Conservation (phyloP, 1,140 invertebrate species). For the Magallana ariakensis region DNA sequence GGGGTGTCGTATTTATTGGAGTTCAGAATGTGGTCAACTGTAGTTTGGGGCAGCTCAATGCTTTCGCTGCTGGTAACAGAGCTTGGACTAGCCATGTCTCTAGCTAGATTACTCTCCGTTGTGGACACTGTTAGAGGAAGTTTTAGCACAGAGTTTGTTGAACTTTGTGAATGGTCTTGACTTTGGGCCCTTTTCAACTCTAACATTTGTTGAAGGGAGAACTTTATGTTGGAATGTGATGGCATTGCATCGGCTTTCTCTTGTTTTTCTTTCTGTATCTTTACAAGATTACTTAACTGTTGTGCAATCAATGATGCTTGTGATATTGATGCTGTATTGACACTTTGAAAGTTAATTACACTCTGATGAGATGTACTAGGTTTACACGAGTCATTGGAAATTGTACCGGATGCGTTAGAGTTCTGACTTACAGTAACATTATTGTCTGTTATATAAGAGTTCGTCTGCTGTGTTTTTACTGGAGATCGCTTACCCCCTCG, state of each 20-base stretch:
- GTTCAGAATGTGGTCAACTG: constrained; percentile 49
- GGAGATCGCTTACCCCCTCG: constrained; percentile 33
- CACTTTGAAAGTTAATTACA: too few relatives aligned
- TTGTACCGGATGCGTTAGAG: not conserved
- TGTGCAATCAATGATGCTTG: not conserved
- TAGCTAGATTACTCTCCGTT: not conserved
- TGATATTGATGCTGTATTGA: constrained; percentile 4
- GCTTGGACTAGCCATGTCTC: constrained; percentile 30
- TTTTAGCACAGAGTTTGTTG: constrained; percentile 19
- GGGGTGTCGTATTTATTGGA: constrained; percentile 48
- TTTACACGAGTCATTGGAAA: not conserved
- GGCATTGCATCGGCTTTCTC: not conserved
- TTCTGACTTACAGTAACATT: not conserved
- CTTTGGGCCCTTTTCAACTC: not conserved
- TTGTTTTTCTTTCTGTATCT: constrained; percentile 18
- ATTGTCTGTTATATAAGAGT: not conserved
- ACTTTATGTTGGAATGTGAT: constrained; percentile 33
- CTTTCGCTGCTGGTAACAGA: constrained; percentile 46
- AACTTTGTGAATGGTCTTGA: not conserved
- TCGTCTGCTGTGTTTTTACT: not conserved
- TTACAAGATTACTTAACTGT: not conserved
- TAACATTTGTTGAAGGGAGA: constrained; percentile 41
- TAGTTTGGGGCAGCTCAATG: constrained; percentile 49
- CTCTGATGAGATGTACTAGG: not conserved
- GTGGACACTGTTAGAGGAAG: constrained; percentile 22